These are phyloP conservation scores for Notothenia rossii DNA, from an alignment of 2,113 vertebrate species.

Conservation along the genomic window DNA sequence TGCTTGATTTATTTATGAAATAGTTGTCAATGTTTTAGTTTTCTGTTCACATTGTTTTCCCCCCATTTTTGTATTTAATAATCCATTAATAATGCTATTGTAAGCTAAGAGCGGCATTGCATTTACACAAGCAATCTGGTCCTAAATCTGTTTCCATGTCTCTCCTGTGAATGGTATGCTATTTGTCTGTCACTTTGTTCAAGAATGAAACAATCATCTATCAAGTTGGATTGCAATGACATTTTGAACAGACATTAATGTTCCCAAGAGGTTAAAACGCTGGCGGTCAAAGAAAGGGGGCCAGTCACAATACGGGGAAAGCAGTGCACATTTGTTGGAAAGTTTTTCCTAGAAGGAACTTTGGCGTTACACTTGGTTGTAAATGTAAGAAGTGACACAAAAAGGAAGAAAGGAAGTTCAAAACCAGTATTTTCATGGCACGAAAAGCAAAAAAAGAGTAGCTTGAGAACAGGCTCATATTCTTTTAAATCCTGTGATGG, in stretches of 20 bases:
- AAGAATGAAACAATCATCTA: background rate
- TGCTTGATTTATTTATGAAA: slow-evolving; percentile 8
- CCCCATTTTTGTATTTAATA: background rate
- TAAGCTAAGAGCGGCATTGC: slow-evolving; percentile 4
- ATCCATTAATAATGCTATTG: slow-evolving; percentile 16
- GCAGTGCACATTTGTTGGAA: background rate
- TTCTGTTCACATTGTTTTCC: slow-evolving; percentile 39
- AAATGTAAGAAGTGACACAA: background rate
- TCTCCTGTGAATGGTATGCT: background rate
- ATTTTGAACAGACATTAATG: background rate
- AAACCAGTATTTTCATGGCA: background rate
- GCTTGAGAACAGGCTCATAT: background rate
- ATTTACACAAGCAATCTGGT: background rate
- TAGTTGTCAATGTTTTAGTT: background rate
- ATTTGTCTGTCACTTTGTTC: background rate
- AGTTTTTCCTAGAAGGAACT: background rate
- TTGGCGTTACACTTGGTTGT: background rate
- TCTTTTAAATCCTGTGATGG: slow-evolving; percentile 17
- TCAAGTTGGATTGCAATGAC: background rate
- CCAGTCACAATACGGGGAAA: background rate
- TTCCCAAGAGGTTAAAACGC: background rate
- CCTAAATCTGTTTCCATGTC: background rate
- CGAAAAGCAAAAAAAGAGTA: background rate
- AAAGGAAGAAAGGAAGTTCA: background rate
- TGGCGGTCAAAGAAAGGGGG: background rate